Evolutionary conservation across 2,113 vertebrate genomes (phyloP), one percentile per base, ranked within the genome.

Genomic region (Eclectus roratus): DNA sequence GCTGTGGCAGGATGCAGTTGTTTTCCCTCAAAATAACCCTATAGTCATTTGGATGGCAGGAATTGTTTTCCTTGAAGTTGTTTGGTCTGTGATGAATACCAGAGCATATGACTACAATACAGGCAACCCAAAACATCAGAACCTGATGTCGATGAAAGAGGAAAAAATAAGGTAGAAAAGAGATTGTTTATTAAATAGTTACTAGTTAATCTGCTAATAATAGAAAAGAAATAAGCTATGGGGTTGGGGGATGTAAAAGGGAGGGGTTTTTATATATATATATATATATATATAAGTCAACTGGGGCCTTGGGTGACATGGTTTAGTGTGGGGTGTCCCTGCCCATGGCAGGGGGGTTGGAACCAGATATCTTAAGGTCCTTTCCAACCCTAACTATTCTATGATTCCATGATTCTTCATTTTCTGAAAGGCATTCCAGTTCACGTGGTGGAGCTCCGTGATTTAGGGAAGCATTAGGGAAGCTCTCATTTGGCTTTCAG

Each of bases 21-120:
- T 96, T 96, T 96, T 95, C 83, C 95, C 94, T 96, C 88, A 94
- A 96, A 96, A 96, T 80, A 96, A 93, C 76, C 91, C 93, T 88
- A 86, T 37, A 78, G 88, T 65, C 78, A 96, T 97, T 95, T 94
- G 80, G 76, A 93, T 46, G 78, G 90, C 72, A 96, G 52, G 46
- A 93, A 86, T 3, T 52, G 55, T 92, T 95, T 81, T 85, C 65
- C 77, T 94, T 94, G 9, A 86, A 92, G 65, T 86, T 88, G 85
- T 37, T 73, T 95, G 85, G 88, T 78, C 80, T 0, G 2, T 55
- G 82, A 88, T 64, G 92, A 93, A 91, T 47, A 80, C 33, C 90
- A 81, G 39, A 86, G 65, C 10, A 2, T 31, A 18, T 5, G 46
- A 85, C 25, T 46, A 66, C 46, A 74, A 74, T 24, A 61, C 17